A percentile compares a stretch with the other conserved stretches of the same genome.
Conservation (phyloP, 2,888 invertebrate species). For the Limnephilus lunatus region DNA sequence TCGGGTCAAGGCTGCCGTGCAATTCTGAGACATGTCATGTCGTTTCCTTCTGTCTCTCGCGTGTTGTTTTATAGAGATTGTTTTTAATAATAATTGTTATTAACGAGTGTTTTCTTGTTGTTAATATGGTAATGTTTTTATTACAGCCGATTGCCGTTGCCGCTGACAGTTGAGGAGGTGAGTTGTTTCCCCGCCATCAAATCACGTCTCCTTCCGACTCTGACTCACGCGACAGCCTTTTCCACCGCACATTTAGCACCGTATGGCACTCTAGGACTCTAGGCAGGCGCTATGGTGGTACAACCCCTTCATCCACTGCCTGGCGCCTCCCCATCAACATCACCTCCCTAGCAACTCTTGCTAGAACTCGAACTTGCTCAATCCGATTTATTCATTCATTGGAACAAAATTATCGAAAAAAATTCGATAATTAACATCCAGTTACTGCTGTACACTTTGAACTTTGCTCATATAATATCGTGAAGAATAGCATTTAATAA, state of each 20-base stretch:
- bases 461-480: not conserved
- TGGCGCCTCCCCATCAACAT: not conserved
- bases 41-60: conserved; percentile 40
- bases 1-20: conserved; percentile 65
- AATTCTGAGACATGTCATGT: conserved; percentile 54
- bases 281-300: not conserved
- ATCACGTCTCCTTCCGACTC: not conserved
- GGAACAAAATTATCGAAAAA: too few relatives aligned
- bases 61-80: conserved; percentile 32
- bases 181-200: conserved; percentile 70
- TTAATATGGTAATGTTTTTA: conserved; percentile 64
- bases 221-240: not conserved
- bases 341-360: not conserved
- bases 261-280: not conserved
- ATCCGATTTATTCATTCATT: too few relatives aligned
- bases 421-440: too few relatives aligned
- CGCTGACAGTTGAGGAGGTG: conserved; percentile 98
- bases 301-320: not conserved
- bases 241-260: not conserved
- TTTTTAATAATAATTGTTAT: conserved; percentile 38
- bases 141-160: conserved; percentile 96
- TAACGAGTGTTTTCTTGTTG: conserved; percentile 21
- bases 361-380: not conserved
- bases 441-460: not conserved
- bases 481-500: not conserved